phyloP scores from a whole-genome alignment of 2,888 invertebrate species.

The Pachydiplax longipennis region DNA sequence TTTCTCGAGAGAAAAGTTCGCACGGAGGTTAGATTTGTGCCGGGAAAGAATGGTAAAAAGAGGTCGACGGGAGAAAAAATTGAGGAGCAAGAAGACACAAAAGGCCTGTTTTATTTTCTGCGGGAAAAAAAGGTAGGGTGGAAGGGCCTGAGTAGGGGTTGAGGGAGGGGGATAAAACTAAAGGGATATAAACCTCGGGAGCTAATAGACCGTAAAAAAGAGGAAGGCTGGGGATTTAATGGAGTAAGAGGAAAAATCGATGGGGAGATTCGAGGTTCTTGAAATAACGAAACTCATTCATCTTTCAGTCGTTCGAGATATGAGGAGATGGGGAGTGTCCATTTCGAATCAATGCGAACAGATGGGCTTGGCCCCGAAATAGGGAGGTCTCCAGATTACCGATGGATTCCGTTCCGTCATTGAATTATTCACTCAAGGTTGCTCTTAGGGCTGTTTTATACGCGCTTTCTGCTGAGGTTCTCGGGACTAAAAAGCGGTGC shows the following conservation, averaged over 20 bases:
- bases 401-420: neutral
- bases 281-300: conserved; percentile 15
- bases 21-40: neutral
- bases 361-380: neutral
- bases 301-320: neutral
- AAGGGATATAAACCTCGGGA: conserved; percentile 7
- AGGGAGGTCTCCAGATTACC: neutral
- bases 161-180: neutral
- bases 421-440: neutral
- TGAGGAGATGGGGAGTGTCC: neutral
- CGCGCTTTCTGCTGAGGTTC: no score
- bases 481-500: no score
- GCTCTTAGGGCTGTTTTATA: no score
- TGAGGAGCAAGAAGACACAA: neutral
- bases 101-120: neutral
- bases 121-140: neutral
- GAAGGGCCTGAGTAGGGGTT: neutral
- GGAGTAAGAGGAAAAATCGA: conserved; percentile 9
- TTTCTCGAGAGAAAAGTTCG: neutral
- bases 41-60: neutral
- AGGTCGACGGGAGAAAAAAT: neutral
- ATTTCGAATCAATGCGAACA: neutral
- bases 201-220: conserved; percentile 30
- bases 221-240: conserved; percentile 3
- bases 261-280: neutral